phyloP scores from a whole-genome alignment of 2,113 vertebrate species.

The Thalassarche chlororhynchos region DNA sequence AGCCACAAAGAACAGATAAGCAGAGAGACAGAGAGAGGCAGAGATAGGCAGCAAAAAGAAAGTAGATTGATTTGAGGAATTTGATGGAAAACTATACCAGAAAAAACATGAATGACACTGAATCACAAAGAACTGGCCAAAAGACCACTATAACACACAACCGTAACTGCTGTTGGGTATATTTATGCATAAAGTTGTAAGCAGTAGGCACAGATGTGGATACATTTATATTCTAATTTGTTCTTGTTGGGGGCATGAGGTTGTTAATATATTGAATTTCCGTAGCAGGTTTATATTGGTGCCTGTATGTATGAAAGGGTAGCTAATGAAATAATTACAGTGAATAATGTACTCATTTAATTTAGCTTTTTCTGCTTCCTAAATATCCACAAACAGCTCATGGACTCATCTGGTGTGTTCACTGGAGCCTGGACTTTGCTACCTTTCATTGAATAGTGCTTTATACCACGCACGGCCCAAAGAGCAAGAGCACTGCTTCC shows the following conservation, averaged over 20 bases:
- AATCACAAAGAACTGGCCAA: slow-evolving; percentile 45
- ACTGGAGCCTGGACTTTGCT: not conserved
- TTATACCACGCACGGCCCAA: not conserved
- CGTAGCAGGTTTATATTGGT: not conserved
- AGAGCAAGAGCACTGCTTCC: not conserved
- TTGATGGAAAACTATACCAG: slow-evolving; percentile 57
- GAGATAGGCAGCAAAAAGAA: slow-evolving; percentile 64
- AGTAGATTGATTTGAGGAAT: slow-evolving; percentile 42
- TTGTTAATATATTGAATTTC: slow-evolving; percentile 1
- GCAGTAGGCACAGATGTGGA: not conserved
- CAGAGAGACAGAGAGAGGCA: slow-evolving; percentile 59
- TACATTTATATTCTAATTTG: not conserved
- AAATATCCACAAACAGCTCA: not conserved
- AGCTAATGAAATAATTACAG: slow-evolving; percentile 15
- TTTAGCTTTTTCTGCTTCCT: not conserved
- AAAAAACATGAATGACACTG: slow-evolving; percentile 61
- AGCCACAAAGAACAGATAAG: slow-evolving; percentile 56
- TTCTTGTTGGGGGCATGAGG: not conserved
- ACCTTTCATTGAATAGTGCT: not conserved
- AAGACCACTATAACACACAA: slow-evolving; percentile 38
- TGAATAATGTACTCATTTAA: not conserved
- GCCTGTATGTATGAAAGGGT: not conserved
- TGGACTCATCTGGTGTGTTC: not conserved
- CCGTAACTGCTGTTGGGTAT: slow-evolving; percentile 16
- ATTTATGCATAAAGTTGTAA: not conserved